These are phyloP conservation scores for Caenorhabditis parvicauda DNA, from an alignment of 2,888 invertebrate genomes.

Conservation along the genomic window DNA sequence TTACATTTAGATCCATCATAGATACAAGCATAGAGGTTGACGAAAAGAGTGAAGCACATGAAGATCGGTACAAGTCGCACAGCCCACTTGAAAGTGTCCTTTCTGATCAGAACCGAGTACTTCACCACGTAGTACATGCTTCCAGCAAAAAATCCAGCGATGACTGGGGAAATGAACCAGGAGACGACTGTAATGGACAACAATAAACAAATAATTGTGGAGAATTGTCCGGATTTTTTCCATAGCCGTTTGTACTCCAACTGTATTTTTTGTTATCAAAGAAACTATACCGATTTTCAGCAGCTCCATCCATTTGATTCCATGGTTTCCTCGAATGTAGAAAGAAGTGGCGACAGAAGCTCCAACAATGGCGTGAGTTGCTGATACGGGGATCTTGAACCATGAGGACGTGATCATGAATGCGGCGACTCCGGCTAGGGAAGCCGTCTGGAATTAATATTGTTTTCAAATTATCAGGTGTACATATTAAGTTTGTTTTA, in stretches of 20 bases:
- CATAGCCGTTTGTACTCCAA: too few relatives aligned
- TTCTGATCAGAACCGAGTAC: slow-evolving; percentile 72
- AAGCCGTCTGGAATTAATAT: slow-evolving; percentile 18
- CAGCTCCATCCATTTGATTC: slow-evolving; percentile 81
- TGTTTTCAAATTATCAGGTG: too few relatives aligned
- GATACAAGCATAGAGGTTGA: slow-evolving; percentile 89
- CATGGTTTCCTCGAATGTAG: slow-evolving; percentile 74
- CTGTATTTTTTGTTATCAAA: too few relatives aligned
- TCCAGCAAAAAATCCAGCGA: slow-evolving; percentile 86
- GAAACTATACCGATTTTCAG: slow-evolving; percentile 72
- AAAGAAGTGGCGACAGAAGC: slow-evolving; percentile 40
- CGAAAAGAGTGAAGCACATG: slow-evolving; percentile 77
- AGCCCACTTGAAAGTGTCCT: slow-evolving; percentile 36
- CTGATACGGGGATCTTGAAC: slow-evolving; percentile 92
- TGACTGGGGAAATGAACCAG: slow-evolving; percentile 92
- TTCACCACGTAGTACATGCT: slow-evolving; percentile 78
- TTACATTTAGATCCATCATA: slow-evolving; percentile 74
- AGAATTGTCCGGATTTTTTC: too few relatives aligned
- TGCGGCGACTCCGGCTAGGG: slow-evolving; percentile 38
- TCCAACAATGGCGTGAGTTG: slow-evolving; percentile 44
- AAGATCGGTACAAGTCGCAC: slow-evolving; percentile 36
- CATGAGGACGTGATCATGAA: slow-evolving; percentile 71
- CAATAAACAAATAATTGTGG: too few relatives aligned
- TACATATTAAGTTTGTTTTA: too few relatives aligned
- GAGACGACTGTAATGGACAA: slow-evolving; percentile 72